Percentiles rank a stretch among this genome's conserved stretches.
phyloP scores from a whole-genome alignment of 1,140 invertebrate species.

The Temnothorax nylanderi region DNA sequence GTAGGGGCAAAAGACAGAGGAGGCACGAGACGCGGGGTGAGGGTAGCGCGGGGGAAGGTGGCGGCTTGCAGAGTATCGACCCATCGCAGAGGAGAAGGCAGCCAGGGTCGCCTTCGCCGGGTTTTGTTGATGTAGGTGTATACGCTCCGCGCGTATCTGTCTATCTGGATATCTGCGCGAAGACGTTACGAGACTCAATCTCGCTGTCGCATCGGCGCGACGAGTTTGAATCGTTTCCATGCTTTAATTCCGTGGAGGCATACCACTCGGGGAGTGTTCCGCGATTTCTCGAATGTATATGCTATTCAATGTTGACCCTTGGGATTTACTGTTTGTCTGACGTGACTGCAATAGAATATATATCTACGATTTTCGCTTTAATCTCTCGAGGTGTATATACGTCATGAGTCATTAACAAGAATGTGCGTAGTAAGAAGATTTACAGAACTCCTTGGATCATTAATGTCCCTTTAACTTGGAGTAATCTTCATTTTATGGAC shows the following conservation, averaged over 20 bases:
- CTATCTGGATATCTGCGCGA: conserved; percentile 74
- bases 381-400: not conserved
- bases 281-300: conserved; percentile 25
- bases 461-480: conserved; percentile 37
- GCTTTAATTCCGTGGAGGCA: conserved; percentile 28
- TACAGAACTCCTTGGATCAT: conserved; percentile 14
- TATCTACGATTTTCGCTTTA: conserved; percentile 5
- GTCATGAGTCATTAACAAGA: conserved; percentile 31
- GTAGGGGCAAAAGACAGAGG: conserved; percentile 61
- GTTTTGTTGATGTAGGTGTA: conserved; percentile 84
- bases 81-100: conserved; percentile 80
- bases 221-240: conserved; percentile 33
- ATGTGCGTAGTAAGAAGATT: conserved; percentile 26
- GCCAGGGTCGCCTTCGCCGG: conserved; percentile 82
- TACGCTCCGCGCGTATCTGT: conserved; percentile 71
- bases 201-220: conserved; percentile 15
- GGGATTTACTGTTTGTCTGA: conserved; percentile 16
- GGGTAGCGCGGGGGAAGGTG: conserved; percentile 72
- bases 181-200: conserved; percentile 66
- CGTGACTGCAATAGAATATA: conserved; percentile 2
- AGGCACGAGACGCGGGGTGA: conserved; percentile 61
- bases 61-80: conserved; percentile 84
- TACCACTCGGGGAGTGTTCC: not conserved
- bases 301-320: conserved; percentile 30
- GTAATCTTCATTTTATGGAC: conserved; percentile 33